Conservation (phyloP, 2,113 vertebrate species). For the Boleophthalmus pectinirostris region DNA sequence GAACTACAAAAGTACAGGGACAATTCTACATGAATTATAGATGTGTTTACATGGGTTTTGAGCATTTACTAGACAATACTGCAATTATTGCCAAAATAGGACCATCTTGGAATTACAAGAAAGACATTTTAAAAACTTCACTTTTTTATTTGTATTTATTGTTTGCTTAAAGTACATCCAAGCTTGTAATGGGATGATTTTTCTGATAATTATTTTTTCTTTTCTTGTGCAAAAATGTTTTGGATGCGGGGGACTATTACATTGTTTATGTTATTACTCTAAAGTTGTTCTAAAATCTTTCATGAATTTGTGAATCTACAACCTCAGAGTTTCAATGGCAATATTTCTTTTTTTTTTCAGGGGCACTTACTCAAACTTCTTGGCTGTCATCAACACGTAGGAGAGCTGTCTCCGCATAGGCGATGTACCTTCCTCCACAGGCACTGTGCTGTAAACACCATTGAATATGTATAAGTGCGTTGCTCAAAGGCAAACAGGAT, state of each 20-base stretch:
- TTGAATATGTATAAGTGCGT: neutral
- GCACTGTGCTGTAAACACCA: conserved; percentile 28
- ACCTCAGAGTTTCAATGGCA: neutral
- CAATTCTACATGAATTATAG: neutral
- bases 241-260: neutral
- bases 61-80: neutral
- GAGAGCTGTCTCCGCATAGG: neutral
- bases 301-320: neutral
- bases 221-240: neutral
- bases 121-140: too few relatives aligned
- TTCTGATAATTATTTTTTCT: too few relatives aligned
- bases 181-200: too few relatives aligned
- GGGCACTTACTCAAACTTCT: conserved; percentile 67
- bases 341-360: neutral
- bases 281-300: neutral
- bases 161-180: too few relatives aligned
- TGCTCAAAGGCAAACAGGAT: neutral
- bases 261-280: neutral
- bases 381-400: conserved; percentile 40
- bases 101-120: too few relatives aligned
- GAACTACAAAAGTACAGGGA: neutral
- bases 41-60: neutral
- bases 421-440: neutral
- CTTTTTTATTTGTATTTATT: too few relatives aligned
- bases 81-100: too few relatives aligned